phyloP scores from a whole-genome alignment of 2,113 vertebrate genomes.

The Cepphus grylle region DNA sequence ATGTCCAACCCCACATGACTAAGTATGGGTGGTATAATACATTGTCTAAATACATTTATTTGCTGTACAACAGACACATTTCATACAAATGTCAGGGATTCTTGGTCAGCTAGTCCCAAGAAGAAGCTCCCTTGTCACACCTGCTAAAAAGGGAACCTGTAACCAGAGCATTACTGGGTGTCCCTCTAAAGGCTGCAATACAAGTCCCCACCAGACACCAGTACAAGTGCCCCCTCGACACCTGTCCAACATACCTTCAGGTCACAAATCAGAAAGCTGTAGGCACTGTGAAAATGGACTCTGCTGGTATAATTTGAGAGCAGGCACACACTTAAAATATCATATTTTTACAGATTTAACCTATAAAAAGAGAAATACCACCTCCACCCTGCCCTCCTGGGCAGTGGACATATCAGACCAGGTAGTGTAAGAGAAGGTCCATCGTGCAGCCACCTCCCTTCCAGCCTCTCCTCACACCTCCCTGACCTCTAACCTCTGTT shows the following conservation, averaged over 20 bases:
- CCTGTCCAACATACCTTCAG: accelerated
- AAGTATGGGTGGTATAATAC: background rate
- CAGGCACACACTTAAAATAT: background rate
- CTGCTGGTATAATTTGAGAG: background rate
- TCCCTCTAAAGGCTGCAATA: background rate
- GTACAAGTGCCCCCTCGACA: background rate
- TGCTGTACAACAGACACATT: background rate
- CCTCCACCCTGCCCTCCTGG: background rate
- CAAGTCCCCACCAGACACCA: background rate
- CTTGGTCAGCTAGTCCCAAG: background rate
- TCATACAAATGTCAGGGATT: background rate
- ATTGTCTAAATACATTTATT: background rate
- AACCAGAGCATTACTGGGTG: background rate
- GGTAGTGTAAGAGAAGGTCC: background rate
- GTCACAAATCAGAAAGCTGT: background rate
- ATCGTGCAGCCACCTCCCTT: background rate
- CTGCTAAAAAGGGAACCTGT: background rate
- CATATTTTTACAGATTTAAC: background rate
- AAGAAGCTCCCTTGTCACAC: background rate
- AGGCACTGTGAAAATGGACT: background rate
- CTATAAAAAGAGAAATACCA: background rate
- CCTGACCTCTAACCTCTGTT: background rate
- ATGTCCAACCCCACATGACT: background rate
- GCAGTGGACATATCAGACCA: background rate
- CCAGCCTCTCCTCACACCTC: background rate